Conservation (phyloP, 2,797 vertebrate genomes). For the Tympanoctomys barrerae region DNA sequence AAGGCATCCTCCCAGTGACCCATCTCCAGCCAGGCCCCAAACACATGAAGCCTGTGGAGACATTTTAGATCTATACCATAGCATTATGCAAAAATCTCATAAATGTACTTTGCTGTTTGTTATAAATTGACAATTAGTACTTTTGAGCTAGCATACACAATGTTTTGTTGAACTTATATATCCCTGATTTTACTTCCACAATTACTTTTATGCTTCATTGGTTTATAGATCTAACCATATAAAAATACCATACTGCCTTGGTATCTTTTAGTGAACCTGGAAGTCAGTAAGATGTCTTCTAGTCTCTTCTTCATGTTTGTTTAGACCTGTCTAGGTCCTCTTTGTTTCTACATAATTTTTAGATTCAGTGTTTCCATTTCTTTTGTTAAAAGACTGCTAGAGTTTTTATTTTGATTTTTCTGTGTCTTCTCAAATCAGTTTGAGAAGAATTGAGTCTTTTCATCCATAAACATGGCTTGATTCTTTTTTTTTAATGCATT, state of each 20-base stretch:
- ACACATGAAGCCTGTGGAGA: too few species aligned
- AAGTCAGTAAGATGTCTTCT: background rate
- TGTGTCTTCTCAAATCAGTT: background rate
- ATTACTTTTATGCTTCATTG: background rate
- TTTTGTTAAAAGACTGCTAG: background rate
- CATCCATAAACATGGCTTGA: background rate
- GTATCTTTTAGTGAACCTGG: background rate
- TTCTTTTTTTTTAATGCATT: background rate
- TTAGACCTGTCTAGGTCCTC: background rate
- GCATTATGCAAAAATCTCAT: background rate
- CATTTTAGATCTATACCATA: background rate
- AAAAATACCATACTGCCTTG: background rate
- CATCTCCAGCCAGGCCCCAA: background rate
- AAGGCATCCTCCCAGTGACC: background rate
- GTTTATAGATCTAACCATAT: background rate
- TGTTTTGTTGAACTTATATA: background rate
- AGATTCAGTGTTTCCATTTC: background rate
- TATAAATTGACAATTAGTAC: background rate
- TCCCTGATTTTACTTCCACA: background rate
- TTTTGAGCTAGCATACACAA: background rate
- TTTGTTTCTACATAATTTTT: constrained; percentile 35
- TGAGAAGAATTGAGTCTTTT: constrained; percentile 36
- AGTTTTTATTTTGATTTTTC: background rate
- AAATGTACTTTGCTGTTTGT: background rate
- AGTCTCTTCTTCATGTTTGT: background rate